Evolutionary conservation across 2,888 invertebrate genomes (phyloP).

Genomic region (Spialia ferax): DNA sequence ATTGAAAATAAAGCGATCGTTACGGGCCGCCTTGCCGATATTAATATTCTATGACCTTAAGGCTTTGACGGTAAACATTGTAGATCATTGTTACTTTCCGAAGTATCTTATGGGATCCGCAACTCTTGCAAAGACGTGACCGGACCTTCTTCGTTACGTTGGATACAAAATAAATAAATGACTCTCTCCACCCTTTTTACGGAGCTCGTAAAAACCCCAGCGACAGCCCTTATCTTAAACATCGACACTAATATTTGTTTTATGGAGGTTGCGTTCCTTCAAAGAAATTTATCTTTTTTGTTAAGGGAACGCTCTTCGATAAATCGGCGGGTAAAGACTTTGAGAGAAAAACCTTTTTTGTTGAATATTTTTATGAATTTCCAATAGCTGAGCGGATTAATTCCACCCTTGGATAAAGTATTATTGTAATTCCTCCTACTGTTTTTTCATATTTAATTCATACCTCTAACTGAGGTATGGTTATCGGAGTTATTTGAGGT

Average conservation of each 20-base stretch:
- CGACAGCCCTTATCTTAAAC: conserved; percentile 62
- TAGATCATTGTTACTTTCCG: conserved; percentile 13
- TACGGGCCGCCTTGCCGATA: background rate
- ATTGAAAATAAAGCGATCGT: conserved; percentile 2
- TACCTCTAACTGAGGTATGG: no score
- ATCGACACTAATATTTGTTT: conserved; percentile 69
- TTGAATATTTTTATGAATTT: conserved; percentile 17
- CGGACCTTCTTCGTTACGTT: conserved; percentile 55
- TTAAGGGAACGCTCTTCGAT: conserved; percentile 17
- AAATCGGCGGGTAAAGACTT: conserved; percentile 23
- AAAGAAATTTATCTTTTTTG: conserved; percentile 38
- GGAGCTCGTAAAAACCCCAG: conserved; percentile 61
- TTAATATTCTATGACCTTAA: conserved; percentile 13
- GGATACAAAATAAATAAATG: conserved; percentile 62
- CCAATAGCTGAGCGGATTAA: background rate
- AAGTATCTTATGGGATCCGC: conserved; percentile 45
- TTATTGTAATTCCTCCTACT: background rate
- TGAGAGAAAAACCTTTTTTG: conserved; percentile 24
- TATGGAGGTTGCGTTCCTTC: conserved; percentile 56
- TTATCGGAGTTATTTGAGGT: no score
- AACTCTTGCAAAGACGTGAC: conserved; percentile 60
- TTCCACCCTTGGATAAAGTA: background rate
- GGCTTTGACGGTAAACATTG: conserved; percentile 18
- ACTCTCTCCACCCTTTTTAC: conserved; percentile 55
- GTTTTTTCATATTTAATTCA: background rate